Evolutionary conservation across 2,797 vertebrate genomes (phyloP).

Genomic region (Notoglanidium macrostoma): DNA sequence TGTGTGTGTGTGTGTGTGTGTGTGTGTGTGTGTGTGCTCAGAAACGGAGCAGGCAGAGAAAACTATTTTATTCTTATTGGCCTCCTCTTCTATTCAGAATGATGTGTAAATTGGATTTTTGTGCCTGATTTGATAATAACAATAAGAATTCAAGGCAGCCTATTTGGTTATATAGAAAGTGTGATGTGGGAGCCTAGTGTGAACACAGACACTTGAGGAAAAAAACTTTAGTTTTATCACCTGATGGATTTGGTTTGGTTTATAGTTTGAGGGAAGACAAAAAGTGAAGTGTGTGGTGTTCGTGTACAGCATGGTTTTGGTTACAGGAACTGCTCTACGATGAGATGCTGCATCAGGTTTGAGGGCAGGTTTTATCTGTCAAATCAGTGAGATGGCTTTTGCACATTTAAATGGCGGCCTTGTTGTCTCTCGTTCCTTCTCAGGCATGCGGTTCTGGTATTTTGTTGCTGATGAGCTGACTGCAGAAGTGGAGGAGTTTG

Average conservation of each 20-base stretch:
- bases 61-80: slow-evolving; percentile 19
- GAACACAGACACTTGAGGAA: neutral
- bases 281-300: neutral
- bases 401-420: neutral
- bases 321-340: neutral
- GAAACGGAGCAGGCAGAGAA: slow-evolving; percentile 2
- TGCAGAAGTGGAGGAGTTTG: neutral
- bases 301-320: neutral
- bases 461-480: neutral
- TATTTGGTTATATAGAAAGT: slow-evolving; percentile 17
- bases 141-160: slow-evolving; percentile 4
- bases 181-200: neutral
- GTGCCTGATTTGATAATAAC: slow-evolving; percentile 15
- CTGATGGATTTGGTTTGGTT: neutral
- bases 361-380: neutral
- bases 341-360: too few species aligned
- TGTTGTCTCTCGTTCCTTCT: neutral
- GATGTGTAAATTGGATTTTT: slow-evolving; percentile 31
- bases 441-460: neutral
- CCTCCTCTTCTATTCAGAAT: slow-evolving; percentile 7
- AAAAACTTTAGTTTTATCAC: neutral
- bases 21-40: neutral
- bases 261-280: neutral
- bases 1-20: neutral
- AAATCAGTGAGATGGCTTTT: neutral